A percentile compares a stretch with the other conserved stretches of the same genome.
Evolutionary conservation across 2,888 invertebrate genomes (phyloP).

Genomic region (Ornithoptera alexandrae): DNA sequence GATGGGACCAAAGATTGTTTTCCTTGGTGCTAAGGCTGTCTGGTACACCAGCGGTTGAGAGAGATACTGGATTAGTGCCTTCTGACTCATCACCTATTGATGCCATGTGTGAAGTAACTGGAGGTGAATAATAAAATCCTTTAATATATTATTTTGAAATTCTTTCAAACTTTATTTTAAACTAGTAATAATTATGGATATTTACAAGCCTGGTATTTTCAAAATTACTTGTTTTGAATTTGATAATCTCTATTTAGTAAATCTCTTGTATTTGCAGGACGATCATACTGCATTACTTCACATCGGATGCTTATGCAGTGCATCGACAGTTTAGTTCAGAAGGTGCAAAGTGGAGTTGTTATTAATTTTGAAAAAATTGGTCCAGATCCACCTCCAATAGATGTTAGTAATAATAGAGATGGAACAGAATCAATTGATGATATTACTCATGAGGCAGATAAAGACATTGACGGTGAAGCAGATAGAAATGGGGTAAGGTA

Average conservation of each 20-base stretch:
- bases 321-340: conserved; percentile 97
- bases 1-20: conserved; percentile 99
- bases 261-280: conserved; percentile 78
- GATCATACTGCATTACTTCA: conserved; percentile 96
- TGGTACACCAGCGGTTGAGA: conserved; percentile 92
- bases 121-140: conserved; percentile 81
- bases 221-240: too few species aligned
- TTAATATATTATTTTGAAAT: neutral
- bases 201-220: too few species aligned
- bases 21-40: conserved; percentile 95
- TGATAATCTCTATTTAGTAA: neutral
- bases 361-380: conserved; percentile 98
- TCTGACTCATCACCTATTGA: conserved; percentile 97
- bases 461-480: conserved; percentile 69
- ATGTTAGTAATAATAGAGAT: conserved; percentile 71
- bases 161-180: neutral
- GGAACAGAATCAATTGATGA: conserved; percentile 74
- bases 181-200: too few species aligned
- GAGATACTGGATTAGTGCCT: conserved; percentile 93
- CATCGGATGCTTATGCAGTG: conserved; percentile 97
- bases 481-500: conserved; percentile 75
- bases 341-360: conserved; percentile 98
- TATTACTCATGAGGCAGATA: conserved; percentile 62
- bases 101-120: conserved; percentile 99
- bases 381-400: conserved; percentile 88